Evolutionary conservation across 1,140 invertebrate genomes (phyloP).

Genomic region (Batillaria attramentaria): DNA sequence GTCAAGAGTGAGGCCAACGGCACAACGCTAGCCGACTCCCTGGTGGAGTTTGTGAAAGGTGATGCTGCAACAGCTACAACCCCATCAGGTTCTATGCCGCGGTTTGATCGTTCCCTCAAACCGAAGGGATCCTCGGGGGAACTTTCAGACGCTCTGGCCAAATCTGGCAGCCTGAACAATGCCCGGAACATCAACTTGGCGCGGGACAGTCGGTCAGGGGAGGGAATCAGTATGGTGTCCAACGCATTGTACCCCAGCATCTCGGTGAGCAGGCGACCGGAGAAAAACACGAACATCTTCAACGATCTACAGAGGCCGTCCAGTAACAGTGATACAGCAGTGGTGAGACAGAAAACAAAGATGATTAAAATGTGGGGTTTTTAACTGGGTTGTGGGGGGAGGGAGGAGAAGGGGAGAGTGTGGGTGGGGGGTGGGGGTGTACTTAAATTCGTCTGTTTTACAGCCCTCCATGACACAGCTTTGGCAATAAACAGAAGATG

Average conservation of each 20-base stretch:
- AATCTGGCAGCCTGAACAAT: constrained; percentile 23
- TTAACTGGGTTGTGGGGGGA: too few species aligned
- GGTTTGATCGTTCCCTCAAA: constrained; percentile 58
- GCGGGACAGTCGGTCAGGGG: not conserved
- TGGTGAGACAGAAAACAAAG: too few species aligned
- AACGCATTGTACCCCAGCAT: constrained; percentile 33
- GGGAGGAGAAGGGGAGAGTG: not conserved
- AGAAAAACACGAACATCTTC: constrained; percentile 29
- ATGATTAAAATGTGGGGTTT: too few species aligned
- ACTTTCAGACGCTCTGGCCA: constrained; percentile 23
- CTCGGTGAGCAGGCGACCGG: constrained; percentile 6
- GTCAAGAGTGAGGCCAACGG: not conserved
- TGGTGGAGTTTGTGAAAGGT: not conserved
- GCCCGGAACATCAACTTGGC: constrained; percentile 1
- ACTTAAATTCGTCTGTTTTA: not conserved
- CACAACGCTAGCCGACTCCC: too few species aligned
- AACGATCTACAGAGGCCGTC: not conserved
- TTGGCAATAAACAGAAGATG: too few species aligned
- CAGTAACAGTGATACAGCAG: not conserved
- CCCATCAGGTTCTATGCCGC: constrained; percentile 5
- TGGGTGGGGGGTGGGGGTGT: not conserved
- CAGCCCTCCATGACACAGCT: too few species aligned
- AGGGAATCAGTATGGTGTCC: constrained; percentile 23
- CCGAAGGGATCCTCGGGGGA: constrained; percentile 36
- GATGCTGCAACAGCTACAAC: not conserved